Base-by-base conservation (phyloP, 2,888 invertebrate genomes). In the Parnassius apollo region DNA sequence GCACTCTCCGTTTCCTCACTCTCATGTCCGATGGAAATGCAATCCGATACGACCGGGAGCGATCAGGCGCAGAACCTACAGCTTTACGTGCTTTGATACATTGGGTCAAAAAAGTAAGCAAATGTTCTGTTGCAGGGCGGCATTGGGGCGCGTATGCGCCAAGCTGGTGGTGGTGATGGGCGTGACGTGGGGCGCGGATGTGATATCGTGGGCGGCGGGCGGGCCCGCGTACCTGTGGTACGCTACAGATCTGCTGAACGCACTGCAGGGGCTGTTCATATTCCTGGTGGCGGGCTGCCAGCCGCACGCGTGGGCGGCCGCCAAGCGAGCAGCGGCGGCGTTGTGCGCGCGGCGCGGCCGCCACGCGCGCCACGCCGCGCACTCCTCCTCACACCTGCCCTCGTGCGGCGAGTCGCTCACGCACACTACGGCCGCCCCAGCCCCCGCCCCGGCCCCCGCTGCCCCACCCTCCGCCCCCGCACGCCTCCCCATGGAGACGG, bases 221-320 rank as follows among this genome's bases (percentile, higher is more conserved):
- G 96, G 96, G 7, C 96, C 96, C 0, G 93, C 95, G 74, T 95
- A 95, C 82, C 88, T 95, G 73, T 97, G 97, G 96, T 96, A 96
- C 86, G 92, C 96, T 69, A 96, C 96, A 59, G 97, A 97, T 87
- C 84, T 97, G 78, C 94, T 97, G 76, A 97, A 97, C 89, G 96
- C 96, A 69, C 92, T 96, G 72, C 97, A 97, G 85, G 97, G 97
- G 69, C 95, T 97, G 61, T 95, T 97, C 83, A 97, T 97, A 76
- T 97, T 97, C 87, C 94, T 96, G 76, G 97, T 97, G 69, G 96
- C 97, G 71, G 97, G 96, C 58, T 96, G 96, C 83, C 97, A 97
- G 92, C 97, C 96, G 64, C 97, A 97, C 92, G 95, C 95, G 83
- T 85, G 86, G 85, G 85, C 84, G 52, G 88, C 90, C 69, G 77